A percentile compares a stretch with the other conserved stretches of the same genome.
phyloP scores from a whole-genome alignment of 1,140 invertebrate genomes.

The Trichoplusia ni region DNA sequence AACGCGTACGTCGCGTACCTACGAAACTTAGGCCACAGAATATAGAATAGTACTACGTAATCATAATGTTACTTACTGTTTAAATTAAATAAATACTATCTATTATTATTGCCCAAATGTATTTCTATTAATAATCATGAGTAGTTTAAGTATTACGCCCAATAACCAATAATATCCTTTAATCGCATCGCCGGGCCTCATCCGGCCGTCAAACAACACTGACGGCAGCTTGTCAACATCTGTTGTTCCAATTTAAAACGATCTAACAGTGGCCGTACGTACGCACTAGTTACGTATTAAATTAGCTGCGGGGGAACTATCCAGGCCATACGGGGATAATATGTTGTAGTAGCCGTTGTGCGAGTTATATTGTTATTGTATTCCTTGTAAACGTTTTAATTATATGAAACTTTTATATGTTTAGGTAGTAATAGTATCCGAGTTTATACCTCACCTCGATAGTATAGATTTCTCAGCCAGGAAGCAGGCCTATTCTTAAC shows the following conservation, averaged over 20 bases:
- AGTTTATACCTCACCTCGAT: no score
- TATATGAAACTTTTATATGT: no score
- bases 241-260: slow-evolving; percentile 74
- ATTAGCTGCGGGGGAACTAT: slow-evolving; percentile 27
- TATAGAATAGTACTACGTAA: no score
- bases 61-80: no score
- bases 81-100: no score
- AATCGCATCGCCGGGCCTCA: slow-evolving; percentile 59
- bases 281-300: slow-evolving; percentile 26
- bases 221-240: slow-evolving; percentile 69
- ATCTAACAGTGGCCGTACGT: slow-evolving; percentile 42
- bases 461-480: no score
- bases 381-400: background rate
- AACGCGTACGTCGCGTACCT: no score
- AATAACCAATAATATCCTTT: slow-evolving; percentile 63
- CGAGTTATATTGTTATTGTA: background rate
- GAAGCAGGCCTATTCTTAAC: no score
- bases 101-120: no score
- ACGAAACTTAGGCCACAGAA: no score
- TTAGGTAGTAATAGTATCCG: no score
- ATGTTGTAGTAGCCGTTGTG: slow-evolving; percentile 5
- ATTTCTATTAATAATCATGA: background rate
- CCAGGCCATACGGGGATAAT: slow-evolving; percentile 20
- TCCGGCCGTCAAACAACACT: slow-evolving; percentile 65
- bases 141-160: slow-evolving; percentile 31